Conservation (phyloP, 1,140 invertebrate species). For the Euwallacea similis region DNA sequence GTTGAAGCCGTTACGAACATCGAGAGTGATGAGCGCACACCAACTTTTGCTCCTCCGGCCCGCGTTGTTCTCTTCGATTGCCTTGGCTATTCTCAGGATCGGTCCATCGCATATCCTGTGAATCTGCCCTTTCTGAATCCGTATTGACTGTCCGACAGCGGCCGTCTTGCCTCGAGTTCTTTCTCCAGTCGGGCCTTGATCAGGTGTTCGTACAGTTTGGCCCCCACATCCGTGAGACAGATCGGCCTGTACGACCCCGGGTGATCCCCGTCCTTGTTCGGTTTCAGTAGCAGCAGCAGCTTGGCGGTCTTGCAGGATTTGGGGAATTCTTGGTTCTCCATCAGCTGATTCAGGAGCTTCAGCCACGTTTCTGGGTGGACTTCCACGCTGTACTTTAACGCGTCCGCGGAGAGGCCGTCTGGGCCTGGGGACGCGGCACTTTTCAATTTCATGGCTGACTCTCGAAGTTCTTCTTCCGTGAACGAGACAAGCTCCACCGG, state of each 20-base stretch:
- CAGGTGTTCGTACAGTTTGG: slow-evolving; percentile 45
- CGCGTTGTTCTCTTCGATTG: too few species aligned
- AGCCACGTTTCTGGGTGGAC: not conserved
- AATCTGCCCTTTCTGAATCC: slow-evolving; percentile 38
- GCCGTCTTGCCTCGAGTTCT: slow-evolving; percentile 29
- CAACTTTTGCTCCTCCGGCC: too few species aligned
- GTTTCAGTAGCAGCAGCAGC: slow-evolving; percentile 7
- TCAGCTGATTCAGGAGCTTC: not conserved
- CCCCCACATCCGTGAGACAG: slow-evolving; percentile 42
- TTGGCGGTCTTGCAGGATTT: slow-evolving; percentile 13
- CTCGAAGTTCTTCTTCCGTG: slow-evolving; percentile 30
- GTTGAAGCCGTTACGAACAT: too few species aligned
- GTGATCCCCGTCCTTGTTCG: slow-evolving; percentile 6
- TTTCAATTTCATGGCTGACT: slow-evolving; percentile 18
- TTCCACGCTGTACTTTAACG: slow-evolving; percentile 9
- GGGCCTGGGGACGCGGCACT: slow-evolving; percentile 36
- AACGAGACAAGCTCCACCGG: slow-evolving; percentile 10
- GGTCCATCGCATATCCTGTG: too few species aligned
- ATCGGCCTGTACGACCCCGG: slow-evolving; percentile 45
- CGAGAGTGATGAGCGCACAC: too few species aligned
- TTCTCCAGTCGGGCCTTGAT: slow-evolving; percentile 37
- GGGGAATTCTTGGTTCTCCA: slow-evolving; percentile 9
- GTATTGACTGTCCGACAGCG: slow-evolving; percentile 31
- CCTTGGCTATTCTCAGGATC: too few species aligned
- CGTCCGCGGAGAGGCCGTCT: slow-evolving; percentile 34